Evolutionary conservation across 2,888 invertebrate genomes (phyloP), one percentile per base, ranked within the genome.

Genomic region (Orgyia antiqua): DNA sequence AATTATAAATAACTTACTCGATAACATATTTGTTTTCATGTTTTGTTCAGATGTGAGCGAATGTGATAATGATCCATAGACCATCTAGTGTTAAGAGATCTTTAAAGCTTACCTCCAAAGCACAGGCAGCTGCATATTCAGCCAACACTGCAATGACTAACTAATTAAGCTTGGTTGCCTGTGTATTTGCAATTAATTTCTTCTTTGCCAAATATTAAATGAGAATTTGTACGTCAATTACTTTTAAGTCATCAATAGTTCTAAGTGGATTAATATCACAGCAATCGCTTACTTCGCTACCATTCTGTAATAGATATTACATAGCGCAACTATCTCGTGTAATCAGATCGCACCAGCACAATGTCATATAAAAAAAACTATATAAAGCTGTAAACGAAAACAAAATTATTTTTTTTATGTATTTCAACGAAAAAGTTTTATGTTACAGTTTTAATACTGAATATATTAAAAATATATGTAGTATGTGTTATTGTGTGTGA

Each of bases 221-320:
- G 55, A 40, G 68, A 63, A 54, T 55, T 68, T 75, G 71, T 62
- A 62, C 74, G 83, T 84, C 83, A 84, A 84, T 84, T 84, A 84
- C 72, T 77, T 84, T 83, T 78, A 83, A 82, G 84, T 83, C 83
- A 84, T 80, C 71, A 67, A 74, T 82, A 83, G 74, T 39, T 45
- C 53, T 79, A 83, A 76, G 78, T 68, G 45, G 68, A 66, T 59
- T 49, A 58, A 56, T 53, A 54, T 65, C 63, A 59, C 51, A 13
- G 62, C 58, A 65, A 68, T 71, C 62, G 79, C 82, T 78, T 80
- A 57, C 62, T 77, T 76, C 70, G 79, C 79, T 68, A 74, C 75
- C 61, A 67, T 66, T 57, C n/a, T 58, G 57, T 51, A 68, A 50
- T 59, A 67, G 66, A 71, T 57, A 51, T 52, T 4, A 64, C 60